Percentiles rank a stretch among this genome's conserved stretches.
Evolutionary conservation across 2,113 vertebrate genomes (phyloP).

Genomic region (Pristiophorus japonicus): DNA sequence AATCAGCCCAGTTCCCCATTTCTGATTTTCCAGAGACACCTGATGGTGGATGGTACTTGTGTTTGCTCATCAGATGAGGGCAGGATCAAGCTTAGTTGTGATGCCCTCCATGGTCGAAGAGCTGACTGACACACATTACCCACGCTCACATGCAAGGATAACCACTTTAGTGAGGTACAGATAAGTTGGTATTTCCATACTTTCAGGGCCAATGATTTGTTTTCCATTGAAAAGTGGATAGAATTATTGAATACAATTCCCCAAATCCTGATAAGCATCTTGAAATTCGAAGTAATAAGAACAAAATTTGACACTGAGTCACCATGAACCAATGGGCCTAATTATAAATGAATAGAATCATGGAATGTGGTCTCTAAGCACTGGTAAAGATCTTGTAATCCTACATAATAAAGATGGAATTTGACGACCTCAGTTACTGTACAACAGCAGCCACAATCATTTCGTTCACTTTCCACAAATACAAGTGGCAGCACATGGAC

Average conservation of each 20-base stretch:
- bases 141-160: background rate
- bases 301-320: background rate
- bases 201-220: background rate
- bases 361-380: background rate
- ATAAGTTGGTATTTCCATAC: background rate
- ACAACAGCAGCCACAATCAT: background rate
- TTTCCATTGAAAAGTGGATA: background rate
- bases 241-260: background rate
- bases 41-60: too few species aligned
- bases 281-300: background rate
- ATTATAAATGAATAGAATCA: background rate
- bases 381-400: background rate
- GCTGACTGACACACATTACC: background rate
- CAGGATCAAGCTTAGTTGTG: background rate
- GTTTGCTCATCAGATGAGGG: background rate
- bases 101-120: background rate
- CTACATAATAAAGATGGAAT: background rate
- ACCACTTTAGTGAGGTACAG: background rate
- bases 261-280: background rate
- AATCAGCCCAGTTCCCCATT: background rate
- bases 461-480: background rate
- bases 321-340: background rate
- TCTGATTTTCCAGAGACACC: background rate
- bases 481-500: too few species aligned
- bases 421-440: background rate